Percentiles rank a stretch among this genome's conserved stretches.
phyloP scores from a whole-genome alignment of 2,113 vertebrate species.

The Talpa occidentalis region DNA sequence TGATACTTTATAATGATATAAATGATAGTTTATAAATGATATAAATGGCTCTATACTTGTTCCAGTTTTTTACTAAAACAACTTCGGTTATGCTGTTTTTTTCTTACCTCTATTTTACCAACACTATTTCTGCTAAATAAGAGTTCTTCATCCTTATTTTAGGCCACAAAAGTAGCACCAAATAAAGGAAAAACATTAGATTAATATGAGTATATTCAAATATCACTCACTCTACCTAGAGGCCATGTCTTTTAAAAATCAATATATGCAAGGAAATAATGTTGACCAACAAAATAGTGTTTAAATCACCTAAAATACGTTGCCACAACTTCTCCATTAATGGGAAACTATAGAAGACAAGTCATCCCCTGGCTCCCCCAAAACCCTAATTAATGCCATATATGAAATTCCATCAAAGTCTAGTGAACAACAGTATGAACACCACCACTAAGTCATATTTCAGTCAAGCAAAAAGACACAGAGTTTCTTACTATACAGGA shows the following conservation, averaged over 20 bases:
- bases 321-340: slow-evolving; percentile 18
- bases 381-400: neutral
- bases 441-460: slow-evolving; percentile 25
- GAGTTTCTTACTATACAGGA: neutral
- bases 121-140: neutral
- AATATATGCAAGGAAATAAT: slow-evolving; percentile 25
- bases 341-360: neutral
- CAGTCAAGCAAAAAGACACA: neutral
- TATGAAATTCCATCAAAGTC: slow-evolving; percentile 23
- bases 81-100: neutral
- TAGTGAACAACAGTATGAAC: slow-evolving; percentile 35
- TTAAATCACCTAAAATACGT: neutral
- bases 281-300: neutral
- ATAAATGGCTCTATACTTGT: slow-evolving; percentile 29
- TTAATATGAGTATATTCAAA: neutral
- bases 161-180: neutral
- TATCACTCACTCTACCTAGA: neutral
- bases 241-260: slow-evolving; percentile 26
- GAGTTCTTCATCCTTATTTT: neutral
- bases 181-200: neutral
- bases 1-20: no score
- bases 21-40: no score
- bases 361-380: neutral
- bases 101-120: neutral
- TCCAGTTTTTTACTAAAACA: slow-evolving; percentile 11